Percentiles rank a stretch among this genome's conserved stretches.
Evolutionary conservation across 2,888 invertebrate species (phyloP).

Genomic region (Tachina fera): DNA sequence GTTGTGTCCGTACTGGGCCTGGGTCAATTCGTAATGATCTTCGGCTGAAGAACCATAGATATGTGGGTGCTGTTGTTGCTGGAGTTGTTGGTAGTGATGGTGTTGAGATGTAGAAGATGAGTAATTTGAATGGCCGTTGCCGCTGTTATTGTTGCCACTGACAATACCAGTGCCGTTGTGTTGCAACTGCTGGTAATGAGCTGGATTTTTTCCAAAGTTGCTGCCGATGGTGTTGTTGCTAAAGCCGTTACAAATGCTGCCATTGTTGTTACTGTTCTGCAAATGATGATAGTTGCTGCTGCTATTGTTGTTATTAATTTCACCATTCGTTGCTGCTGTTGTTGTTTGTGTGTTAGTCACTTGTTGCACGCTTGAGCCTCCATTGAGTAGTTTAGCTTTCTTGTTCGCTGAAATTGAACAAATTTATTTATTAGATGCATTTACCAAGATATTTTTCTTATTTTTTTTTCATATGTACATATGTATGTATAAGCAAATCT

Average conservation of each 20-base stretch:
- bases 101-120: slow-evolving; percentile 70
- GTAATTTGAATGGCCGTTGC: slow-evolving; percentile 63
- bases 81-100: slow-evolving; percentile 74
- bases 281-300: slow-evolving; percentile 64
- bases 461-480: slow-evolving; percentile 21
- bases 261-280: slow-evolving; percentile 55
- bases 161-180: slow-evolving; percentile 67
- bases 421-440: slow-evolving; percentile 80
- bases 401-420: slow-evolving; percentile 84
- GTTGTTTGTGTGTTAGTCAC: slow-evolving; percentile 56
- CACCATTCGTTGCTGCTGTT: slow-evolving; percentile 48
- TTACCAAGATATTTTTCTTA: slow-evolving; percentile 36
- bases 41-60: slow-evolving; percentile 79
- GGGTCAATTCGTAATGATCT: slow-evolving; percentile 81
- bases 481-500: slow-evolving; percentile 27
- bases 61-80: slow-evolving; percentile 75
- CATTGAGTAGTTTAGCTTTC: slow-evolving; percentile 83
- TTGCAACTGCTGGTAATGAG: slow-evolving; percentile 68
- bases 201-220: slow-evolving; percentile 67
- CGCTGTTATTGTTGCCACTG: slow-evolving; percentile 67
- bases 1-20: slow-evolving; percentile 80
- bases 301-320: slow-evolving; percentile 66
- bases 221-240: slow-evolving; percentile 72
- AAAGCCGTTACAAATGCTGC: slow-evolving; percentile 51
- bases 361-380: slow-evolving; percentile 75